Conservation (phyloP, 2,113 vertebrate species). For the Suncus etruscus region DNA sequence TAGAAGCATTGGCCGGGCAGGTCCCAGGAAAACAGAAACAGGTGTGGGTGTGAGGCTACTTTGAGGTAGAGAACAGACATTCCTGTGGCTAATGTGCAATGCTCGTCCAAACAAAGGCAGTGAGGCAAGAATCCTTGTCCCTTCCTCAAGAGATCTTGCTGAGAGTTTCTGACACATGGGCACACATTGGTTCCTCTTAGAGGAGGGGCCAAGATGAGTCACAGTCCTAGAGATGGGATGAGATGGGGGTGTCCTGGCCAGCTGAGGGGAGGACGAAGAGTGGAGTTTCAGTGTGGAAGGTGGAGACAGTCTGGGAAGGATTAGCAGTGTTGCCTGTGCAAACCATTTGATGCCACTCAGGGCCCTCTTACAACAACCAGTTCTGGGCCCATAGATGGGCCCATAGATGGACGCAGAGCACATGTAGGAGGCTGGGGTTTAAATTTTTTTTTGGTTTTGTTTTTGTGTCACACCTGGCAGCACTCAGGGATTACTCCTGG, state of each 20-base stretch:
- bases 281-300: neutral
- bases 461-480: too few relatives aligned
- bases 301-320: neutral
- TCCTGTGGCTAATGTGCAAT: neutral
- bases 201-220: neutral
- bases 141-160: constrained; percentile 25
- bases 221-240: neutral
- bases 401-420: neutral
- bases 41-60: neutral
- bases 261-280: accelerated
- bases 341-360: too few relatives aligned
- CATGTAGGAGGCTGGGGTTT: too few relatives aligned
- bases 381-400: too few relatives aligned
- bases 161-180: neutral
- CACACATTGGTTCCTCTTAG: neutral
- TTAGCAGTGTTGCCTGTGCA: too few relatives aligned
- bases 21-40: too few relatives aligned
- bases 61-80: neutral
- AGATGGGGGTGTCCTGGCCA: neutral
- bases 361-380: too few relatives aligned
- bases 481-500: too few relatives aligned
- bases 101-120: neutral
- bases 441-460: too few relatives aligned
- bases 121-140: neutral
- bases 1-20: too few relatives aligned